Percentiles rank a stretch among this genome's conserved stretches.
phyloP scores from a whole-genome alignment of 1,140 invertebrate species.

The Chrysoperla carnea region DNA sequence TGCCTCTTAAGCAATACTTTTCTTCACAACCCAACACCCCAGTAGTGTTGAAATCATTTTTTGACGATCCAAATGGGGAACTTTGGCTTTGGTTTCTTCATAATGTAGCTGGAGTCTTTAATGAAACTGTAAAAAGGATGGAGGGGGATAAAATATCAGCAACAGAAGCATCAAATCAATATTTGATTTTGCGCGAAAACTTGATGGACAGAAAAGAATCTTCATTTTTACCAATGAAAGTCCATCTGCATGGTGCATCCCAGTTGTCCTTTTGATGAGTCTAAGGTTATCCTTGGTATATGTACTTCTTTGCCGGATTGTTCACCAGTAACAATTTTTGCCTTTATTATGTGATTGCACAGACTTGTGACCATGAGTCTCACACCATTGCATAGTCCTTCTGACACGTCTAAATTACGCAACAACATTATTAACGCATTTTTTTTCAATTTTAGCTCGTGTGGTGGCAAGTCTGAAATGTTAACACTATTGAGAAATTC shows the following conservation, averaged over 20 bases:
- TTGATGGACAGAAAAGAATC: too few species aligned
- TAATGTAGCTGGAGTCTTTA: too few species aligned
- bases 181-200: too few species aligned
- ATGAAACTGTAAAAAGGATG: too few species aligned
- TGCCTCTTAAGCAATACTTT: too few species aligned
- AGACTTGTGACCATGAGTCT: conserved; percentile 7
- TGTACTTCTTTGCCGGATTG: conserved; percentile 5
- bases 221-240: too few species aligned
- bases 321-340: conserved; percentile 7
- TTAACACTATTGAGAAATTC: conserved; percentile 10
- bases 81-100: too few species aligned
- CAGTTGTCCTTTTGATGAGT: conserved; percentile 2
- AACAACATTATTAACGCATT: conserved; percentile 10
- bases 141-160: too few species aligned
- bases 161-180: too few species aligned
- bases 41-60: too few species aligned
- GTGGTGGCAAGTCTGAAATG: conserved; percentile 7
- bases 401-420: conserved; percentile 7
- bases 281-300: conserved; percentile 2
- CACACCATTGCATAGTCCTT: conserved; percentile 10
- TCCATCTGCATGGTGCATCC: conserved; percentile 4
- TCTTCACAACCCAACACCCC: too few species aligned
- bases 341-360: conserved; percentile 8
- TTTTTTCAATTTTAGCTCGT: conserved; percentile 10
- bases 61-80: too few species aligned